Conservation (phyloP, 1,140 invertebrate species). For the Aphelenchoides fujianensis region DNA sequence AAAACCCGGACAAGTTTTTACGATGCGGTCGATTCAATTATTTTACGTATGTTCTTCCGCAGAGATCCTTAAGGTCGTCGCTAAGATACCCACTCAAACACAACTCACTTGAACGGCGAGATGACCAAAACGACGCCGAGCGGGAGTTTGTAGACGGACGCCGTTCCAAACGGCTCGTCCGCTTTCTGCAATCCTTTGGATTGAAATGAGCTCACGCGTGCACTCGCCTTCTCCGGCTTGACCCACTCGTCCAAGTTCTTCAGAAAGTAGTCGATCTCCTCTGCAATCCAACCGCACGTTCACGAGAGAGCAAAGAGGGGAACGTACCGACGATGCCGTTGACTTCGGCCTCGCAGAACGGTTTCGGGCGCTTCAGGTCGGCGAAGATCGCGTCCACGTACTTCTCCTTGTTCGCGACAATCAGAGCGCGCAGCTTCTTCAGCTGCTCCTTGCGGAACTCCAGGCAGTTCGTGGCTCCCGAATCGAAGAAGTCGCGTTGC, state of each 20-base stretch:
- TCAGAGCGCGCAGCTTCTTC: slow-evolving; percentile 25
- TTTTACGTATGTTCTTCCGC: too few relatives aligned
- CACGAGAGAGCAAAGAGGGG: slow-evolving; percentile 28
- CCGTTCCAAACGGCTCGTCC: slow-evolving; percentile 10
- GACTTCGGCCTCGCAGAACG: slow-evolving; percentile 28
- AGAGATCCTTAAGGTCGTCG: too few relatives aligned
- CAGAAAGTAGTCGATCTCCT: slow-evolving; percentile 30
- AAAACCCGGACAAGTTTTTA: too few relatives aligned
- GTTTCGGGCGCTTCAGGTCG: slow-evolving; percentile 43
- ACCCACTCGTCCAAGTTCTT: slow-evolving; percentile 30
- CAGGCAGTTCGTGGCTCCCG: slow-evolving; percentile 12
- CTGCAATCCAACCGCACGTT: slow-evolving; percentile 39
- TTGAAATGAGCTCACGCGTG: not conserved
- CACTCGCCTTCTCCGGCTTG: slow-evolving; percentile 6
- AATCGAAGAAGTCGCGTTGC: slow-evolving; percentile 19
- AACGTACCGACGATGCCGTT: slow-evolving; percentile 33
- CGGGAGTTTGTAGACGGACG: slow-evolving; percentile 1
- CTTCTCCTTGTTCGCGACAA: slow-evolving; percentile 23
- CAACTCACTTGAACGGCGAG: slow-evolving; percentile 79
- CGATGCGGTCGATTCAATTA: too few relatives aligned
- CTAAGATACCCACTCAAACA: too few relatives aligned
- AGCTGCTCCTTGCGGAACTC: slow-evolving; percentile 44
- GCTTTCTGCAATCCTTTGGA: slow-evolving; percentile 50
- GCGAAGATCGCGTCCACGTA: slow-evolving; percentile 51
- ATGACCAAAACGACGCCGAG: slow-evolving; percentile 70